Conservation (phyloP, 2,113 vertebrate genomes). For the Plotosus lineatus region DNA sequence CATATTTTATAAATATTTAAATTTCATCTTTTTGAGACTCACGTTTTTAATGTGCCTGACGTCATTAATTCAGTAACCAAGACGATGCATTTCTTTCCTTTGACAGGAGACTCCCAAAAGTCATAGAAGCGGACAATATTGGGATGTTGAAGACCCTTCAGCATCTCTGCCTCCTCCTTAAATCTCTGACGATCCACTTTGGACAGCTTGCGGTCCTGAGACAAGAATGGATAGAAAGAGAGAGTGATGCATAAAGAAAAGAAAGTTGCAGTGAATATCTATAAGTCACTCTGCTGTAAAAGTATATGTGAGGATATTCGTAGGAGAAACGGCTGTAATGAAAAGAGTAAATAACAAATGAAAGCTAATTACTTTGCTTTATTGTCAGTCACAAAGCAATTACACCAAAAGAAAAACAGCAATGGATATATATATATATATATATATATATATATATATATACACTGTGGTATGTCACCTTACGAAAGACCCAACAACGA, state of each 20-base stretch:
- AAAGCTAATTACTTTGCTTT: background rate
- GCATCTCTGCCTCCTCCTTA: conserved; percentile 97
- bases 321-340: background rate
- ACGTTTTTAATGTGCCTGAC: conserved; percentile 98
- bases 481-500: too few species aligned
- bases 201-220: conserved; percentile 91
- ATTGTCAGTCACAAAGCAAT: background rate
- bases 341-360: background rate
- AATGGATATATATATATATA: too few species aligned
- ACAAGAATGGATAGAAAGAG: conserved; percentile 9
- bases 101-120: conserved; percentile 94
- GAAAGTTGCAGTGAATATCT: background rate
- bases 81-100: conserved; percentile 94
- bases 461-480: too few species aligned
- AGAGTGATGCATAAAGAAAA: background rate
- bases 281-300: background rate
- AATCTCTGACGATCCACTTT: conserved; percentile 93
- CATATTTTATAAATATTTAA: background rate
- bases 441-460: too few species aligned
- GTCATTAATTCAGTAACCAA: conserved; percentile 97
- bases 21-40: conserved; percentile 61
- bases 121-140: conserved; percentile 98
- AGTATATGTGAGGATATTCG: background rate
- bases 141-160: conserved; percentile 95
- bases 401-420: background rate